These are phyloP conservation scores for Cephus spinipes DNA, from an alignment of 2,888 invertebrate genomes.

Conservation along the genomic window DNA sequence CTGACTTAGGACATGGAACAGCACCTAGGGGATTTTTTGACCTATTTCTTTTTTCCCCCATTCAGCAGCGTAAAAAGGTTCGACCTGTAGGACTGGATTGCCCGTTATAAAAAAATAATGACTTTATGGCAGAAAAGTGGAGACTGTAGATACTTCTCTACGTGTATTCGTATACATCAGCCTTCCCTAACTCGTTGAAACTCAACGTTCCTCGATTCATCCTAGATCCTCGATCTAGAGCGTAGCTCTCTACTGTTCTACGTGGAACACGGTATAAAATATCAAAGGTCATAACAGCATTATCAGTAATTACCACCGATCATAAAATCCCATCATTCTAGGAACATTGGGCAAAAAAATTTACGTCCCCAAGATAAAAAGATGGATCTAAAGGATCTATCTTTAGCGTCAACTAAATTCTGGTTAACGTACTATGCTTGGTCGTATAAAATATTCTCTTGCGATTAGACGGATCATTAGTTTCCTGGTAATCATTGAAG, in stretches of 20 bases:
- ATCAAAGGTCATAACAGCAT: slow-evolving; percentile 1
- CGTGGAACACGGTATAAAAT: background rate
- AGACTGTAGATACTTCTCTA: background rate
- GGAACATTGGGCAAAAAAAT: background rate
- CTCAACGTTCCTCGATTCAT: background rate
- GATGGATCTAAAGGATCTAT: background rate
- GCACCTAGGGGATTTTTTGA: background rate
- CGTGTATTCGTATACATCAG: background rate
- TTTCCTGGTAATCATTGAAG: background rate
- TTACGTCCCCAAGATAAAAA: background rate
- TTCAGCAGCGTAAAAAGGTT: background rate
- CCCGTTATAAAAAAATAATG: slow-evolving; percentile 4
- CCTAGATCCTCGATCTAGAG: background rate
- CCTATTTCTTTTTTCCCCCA: background rate
- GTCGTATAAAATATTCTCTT: background rate
- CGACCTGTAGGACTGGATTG: background rate
- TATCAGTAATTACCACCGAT: slow-evolving; percentile 4
- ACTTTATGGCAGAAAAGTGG: slow-evolving; percentile 5
- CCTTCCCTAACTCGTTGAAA: background rate
- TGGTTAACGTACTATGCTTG: background rate
- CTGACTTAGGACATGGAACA: background rate
- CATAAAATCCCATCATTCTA: background rate
- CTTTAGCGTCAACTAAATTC: background rate
- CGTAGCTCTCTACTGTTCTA: background rate
- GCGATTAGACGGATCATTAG: background rate